Base-by-base conservation (phyloP, 2,797 vertebrate genomes). In the Picus viridis region DNA sequence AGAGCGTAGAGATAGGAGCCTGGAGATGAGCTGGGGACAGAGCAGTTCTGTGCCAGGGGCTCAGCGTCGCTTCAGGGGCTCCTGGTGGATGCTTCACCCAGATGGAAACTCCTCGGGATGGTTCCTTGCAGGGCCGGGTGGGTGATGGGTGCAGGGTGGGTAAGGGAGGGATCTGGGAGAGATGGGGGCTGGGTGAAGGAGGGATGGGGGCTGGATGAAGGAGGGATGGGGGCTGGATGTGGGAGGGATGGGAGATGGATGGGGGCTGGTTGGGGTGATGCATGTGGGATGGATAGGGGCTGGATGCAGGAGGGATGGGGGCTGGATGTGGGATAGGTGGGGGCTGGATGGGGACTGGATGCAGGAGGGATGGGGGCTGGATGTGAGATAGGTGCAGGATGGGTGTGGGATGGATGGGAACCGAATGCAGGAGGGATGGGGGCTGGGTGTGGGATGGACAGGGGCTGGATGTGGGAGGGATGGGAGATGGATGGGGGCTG, bases 11-110 rank as follows among this genome's bases (percentile, higher is more conserved):
- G 10, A 30, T 7, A 19, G 45, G 45, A 6, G 53, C 45, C 32
- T 0, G 4, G 27, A 63, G 10, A 32, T 7, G 23, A 0, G 0
- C 10, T 0, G 0, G 34, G 72, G 19, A 5, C 30, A 5, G 32
- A 39, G 26, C 1, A 0, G 51, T 3, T 22, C 4, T 10, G 30
- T 18, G 22, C 18, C 10, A 2, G 68, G 49, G 27, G 9, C 9
- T 90, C 72, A 1, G 43, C 13, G 12, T 1, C n/a, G 4, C 32
- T 16, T 1, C 7, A 16, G 39, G 51, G 36, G 29, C 1, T 80
- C 30, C 54, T 1, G 29, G 23, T 7, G 64, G 64, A 63, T 6
- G 1, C 20, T 19, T 15, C 2, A 0, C 47, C 3, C 12, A 18
- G 75, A 23, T 4, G 41, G 79, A 30, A 73, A 58, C 4, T 27